Evolutionary conservation across 2,888 invertebrate species (phyloP).

Genomic region (Tenthredo mesomela): DNA sequence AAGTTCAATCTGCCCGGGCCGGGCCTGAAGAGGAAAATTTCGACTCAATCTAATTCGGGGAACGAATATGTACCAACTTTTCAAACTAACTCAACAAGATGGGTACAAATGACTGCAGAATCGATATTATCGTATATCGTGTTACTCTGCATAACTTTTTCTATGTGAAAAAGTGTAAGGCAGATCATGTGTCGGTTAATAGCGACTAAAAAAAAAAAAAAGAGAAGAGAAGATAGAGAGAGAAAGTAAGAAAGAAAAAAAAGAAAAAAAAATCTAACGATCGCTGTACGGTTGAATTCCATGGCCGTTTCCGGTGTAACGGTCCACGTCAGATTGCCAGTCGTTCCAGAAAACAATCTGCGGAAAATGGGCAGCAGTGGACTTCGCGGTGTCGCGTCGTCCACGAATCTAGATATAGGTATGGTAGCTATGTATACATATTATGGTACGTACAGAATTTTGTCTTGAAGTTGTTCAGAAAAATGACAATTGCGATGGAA

Average conservation of each 20-base stretch:
- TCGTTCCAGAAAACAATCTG: slow-evolving; percentile 50
- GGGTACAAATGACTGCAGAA: neutral
- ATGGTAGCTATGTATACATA: too few species aligned
- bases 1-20: neutral
- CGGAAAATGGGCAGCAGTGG: slow-evolving; percentile 19
- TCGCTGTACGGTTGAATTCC: slow-evolving; percentile 34
- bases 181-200: slow-evolving; percentile 1
- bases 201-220: neutral
- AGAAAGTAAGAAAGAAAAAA: neutral
- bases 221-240: too few species aligned
- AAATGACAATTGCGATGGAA: neutral
- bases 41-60: neutral
- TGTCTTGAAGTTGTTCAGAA: neutral
- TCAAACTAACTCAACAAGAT: neutral
- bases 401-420: neutral
- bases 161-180: neutral
- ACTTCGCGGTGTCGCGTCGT: slow-evolving; percentile 13
- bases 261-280: slow-evolving; percentile 20
- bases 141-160: neutral
- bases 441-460: neutral
- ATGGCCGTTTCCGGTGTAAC: slow-evolving; percentile 38
- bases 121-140: neutral
- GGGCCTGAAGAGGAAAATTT: neutral
- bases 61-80: neutral
- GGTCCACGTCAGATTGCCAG: slow-evolving; percentile 49